These are phyloP conservation scores for Halisarca cf. caerulea DNA, from an alignment of 37 sponge, comb jelly and placozoan genomes.

Conservation along the genomic window DNA sequence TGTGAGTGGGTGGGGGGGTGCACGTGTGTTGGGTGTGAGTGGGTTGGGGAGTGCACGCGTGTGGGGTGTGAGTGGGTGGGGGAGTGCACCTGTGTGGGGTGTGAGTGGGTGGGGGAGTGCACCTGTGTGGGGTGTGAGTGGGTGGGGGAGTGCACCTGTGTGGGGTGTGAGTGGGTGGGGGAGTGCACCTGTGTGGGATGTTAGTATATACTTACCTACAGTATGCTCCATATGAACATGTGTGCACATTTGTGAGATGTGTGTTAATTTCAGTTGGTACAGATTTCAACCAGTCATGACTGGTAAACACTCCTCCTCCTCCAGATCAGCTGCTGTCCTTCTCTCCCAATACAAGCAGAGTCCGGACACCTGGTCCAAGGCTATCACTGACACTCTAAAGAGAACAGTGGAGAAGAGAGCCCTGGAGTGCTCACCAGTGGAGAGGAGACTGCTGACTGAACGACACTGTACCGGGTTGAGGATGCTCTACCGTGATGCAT, in stretches of 20 bases:
- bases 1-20: neutral
- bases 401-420: slow-evolving; percentile 11
- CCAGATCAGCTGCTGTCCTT: neutral
- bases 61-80: neutral
- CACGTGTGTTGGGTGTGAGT: neutral
- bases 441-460: slow-evolving; percentile 62
- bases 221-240: no score
- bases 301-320: no score
- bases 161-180: neutral
- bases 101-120: neutral
- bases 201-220: no score
- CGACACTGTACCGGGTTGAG: slow-evolving; percentile 77
- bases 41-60: neutral
- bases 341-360: neutral
- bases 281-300: no score
- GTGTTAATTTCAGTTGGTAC: neutral
- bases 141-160: neutral
- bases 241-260: neutral
- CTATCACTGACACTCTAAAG: neutral
- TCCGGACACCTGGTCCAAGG: neutral
- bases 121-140: neutral
- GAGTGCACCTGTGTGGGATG: neutral
- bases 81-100: neutral
- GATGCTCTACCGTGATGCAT: slow-evolving; percentile 95
- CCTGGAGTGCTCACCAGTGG: neutral